A percentile compares a stretch with the other conserved stretches of the same genome.
These are phyloP conservation scores for Trogon melanurus DNA, from an alignment of 2,113 vertebrate species.

Conservation along the genomic window DNA sequence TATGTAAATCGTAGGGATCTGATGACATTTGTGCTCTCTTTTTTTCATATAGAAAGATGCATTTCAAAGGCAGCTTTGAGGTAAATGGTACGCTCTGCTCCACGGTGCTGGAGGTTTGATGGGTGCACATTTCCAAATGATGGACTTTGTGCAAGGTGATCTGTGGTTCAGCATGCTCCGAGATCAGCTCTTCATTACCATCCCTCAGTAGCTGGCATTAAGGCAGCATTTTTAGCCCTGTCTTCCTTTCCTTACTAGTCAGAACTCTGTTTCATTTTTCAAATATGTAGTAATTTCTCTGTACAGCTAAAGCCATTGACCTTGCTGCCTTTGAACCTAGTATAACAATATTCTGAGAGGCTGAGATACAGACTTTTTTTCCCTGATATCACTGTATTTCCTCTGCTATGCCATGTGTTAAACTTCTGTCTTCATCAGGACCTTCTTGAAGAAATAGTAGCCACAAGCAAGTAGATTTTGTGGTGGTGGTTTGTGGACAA, in stretches of 20 bases:
- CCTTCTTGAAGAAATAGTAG: not conserved
- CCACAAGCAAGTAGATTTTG: not conserved
- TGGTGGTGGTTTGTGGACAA: not conserved
- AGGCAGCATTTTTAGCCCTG: not conserved
- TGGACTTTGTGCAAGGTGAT: not conserved
- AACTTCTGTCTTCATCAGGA: not conserved
- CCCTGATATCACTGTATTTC: not conserved
- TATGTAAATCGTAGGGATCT: not conserved
- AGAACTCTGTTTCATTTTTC: slow-evolving; percentile 25
- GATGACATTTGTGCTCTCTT: not conserved
- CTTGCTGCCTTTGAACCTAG: not conserved
- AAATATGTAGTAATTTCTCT: not conserved
- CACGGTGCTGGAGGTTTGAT: not conserved
- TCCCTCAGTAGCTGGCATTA: not conserved
- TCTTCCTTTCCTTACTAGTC: not conserved
- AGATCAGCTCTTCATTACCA: not conserved
- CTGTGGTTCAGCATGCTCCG: not conserved
- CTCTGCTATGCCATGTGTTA: not conserved
- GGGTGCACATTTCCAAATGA: not conserved
- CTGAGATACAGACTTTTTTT: not conserved
- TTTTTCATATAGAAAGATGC: not conserved
- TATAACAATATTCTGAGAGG: not conserved
- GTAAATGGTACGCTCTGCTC: accelerated
- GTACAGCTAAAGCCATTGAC: not conserved
- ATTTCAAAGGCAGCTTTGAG: not conserved